Base-by-base conservation (phyloP, 2,888 invertebrate genomes). In the Noctua comes region DNA sequence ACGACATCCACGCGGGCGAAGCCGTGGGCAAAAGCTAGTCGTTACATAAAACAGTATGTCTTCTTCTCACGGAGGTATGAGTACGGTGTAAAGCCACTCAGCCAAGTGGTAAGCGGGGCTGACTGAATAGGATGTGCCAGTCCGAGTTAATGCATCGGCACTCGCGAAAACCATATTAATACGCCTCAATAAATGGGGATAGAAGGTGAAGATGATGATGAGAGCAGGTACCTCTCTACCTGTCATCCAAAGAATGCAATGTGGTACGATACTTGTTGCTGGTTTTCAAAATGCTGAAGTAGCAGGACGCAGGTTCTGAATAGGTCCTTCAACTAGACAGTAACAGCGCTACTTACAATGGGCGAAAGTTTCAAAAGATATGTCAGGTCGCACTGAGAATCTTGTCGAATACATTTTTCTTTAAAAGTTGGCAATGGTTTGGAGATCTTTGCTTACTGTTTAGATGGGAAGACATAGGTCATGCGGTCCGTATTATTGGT, bases 301-400 rank as follows among this genome's bases (percentile, higher is more conserved):
- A 68, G 62, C 46, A 72, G 24, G 36, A 59, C 83, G 80, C 43
- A 36, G 68, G 46, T 66, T 73, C 18, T 69, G 54, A 79, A 74
- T 62, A 72, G 64, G 51, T 76, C 54, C 73, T 79, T 62, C 59
- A 74, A 71, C 36, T 40, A 71, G 62, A 54, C 75, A 54, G 75
- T 80, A 54, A 65, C 46, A 40, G 36, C 51, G 66, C 81, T 71
- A 68, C 81, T 68, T 64, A 73, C 83, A 84, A 83, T 75, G 57
- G 65, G 36, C 11, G 31, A 68, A 83, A 82, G 59, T 88, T 84
- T 80, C 69, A 65, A 79, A 75, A 85, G 73, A 77, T 83, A 80
- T 70, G 62, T 73, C 31, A 54, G 70, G 77, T 73, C 73, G 51
- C 11, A 36, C 36, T 43, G 31, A 75, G 31, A 71, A 78, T 66